Base-by-base conservation (phyloP, 2,113 vertebrate genomes). In the Pseudolaguvia tuberculata region DNA sequence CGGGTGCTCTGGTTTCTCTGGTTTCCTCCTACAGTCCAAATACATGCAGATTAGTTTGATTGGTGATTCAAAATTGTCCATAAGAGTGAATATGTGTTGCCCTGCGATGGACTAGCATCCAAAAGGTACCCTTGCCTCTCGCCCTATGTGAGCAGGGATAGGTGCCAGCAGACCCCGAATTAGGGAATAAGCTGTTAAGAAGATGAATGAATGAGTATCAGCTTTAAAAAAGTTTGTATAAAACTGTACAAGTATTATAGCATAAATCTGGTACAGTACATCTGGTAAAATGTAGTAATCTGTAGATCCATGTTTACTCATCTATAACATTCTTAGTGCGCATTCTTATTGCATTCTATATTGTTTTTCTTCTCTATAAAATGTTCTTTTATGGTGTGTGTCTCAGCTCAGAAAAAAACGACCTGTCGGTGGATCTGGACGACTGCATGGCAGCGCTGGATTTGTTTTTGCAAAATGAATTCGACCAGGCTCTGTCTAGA, bases 371-470 rank as follows among this genome's bases (percentile, higher is more conserved):
- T 23, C 25, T 2, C 11, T n/a, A 12, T 35, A 47, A 73, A 23
- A 5, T 39, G 14, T 35, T 20, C 13, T 35, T 79, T n/a, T 47
- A 55, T 5, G 61, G 18, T 62, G 6, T 79, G 29, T 84, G 18
- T 82, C 63, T 73, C 88, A 96, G 94, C 84, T 91, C 90, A 78
- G 88, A 78, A 5, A 75, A 79, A 0, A 91, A 88, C 65, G 92
- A 93, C 87, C 90, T 98, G 87, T 94, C 94, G 0, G 62, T 88
- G 85, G 92, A 92, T 42, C 87, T 99, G 84, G 91, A 91, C 68
- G 95, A 99, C 88, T 98, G 96, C 76, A 96, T 96, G 94, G 89
- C 81, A 0, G 94, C 95, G 55, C 78, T 99, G 85, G 96, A 99
- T 85, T 89, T 96, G 78, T 99, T 99, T 84, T 93, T 98, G 78